Evolutionary conservation across 2,113 vertebrate species (phyloP), one percentile per base, ranked within the genome.

Genomic region (Clupea harengus): DNA sequence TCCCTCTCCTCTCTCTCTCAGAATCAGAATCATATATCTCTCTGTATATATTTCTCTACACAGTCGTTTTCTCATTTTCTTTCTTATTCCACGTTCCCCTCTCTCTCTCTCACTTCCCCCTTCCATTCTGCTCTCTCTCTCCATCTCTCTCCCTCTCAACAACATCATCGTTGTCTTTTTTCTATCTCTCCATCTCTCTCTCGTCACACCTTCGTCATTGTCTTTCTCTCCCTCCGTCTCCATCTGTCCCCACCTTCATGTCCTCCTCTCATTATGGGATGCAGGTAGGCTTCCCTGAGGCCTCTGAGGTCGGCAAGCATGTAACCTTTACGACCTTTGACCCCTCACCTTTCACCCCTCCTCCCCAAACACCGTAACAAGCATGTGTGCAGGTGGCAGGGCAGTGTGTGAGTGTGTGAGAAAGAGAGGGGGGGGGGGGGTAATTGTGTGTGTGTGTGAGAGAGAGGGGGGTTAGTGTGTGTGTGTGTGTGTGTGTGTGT

Each of bases 141-240:
- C 67, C 2, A 13, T 75, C 84, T 44, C 28, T 20, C n/a, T 64
- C 25, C 81, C 39, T 39, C 44, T 45, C 39, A 32, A 32, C 54
- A 72, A 32, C 44, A 50, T 25, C 82, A 28, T 45, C 84, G 2
- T 83, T 7, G n/a, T 32, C 39, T 82, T 28, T 28, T 3, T 9
- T 20, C 1, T n/a, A 47, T 17, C 2, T 75, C 82, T 86, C 20
- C 46, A 5, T 49, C n/a, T 83, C 25, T 32, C 25, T 83, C 13
- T 83, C n/a, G 87, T 93, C 93, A 83, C 93, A 93, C 0, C 20
- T 64, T 64, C 9, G 7, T 64, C n/a, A 64, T 64, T 5, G 57
- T 25, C 57, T 64, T 22, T 64, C 57, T 64, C 57, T n/a, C 57
- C 9, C 57, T 64, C 54, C 18, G 4, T 64, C n/a, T 67, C 25